Conservation (phyloP, 2,797 vertebrate species). For the Danio tinwini region DNA sequence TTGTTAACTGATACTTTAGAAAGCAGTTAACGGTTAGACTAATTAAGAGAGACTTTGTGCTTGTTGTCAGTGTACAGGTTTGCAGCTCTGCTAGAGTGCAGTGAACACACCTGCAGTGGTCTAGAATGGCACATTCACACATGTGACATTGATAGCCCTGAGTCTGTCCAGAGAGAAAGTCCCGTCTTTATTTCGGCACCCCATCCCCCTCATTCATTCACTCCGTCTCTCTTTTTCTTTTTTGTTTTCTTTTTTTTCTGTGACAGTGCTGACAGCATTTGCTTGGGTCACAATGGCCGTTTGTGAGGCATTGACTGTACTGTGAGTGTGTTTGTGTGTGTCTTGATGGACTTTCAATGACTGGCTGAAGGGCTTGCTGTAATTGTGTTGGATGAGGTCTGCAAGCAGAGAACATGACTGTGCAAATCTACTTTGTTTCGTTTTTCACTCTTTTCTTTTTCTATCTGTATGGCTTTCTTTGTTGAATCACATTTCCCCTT, state of each 20-base stretch:
- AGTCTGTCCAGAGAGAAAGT: slow-evolving; percentile 66
- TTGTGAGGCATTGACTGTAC: slow-evolving; percentile 52
- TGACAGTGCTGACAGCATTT: slow-evolving; percentile 57
- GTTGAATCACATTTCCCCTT: slow-evolving; percentile 46
- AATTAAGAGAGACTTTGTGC: neutral
- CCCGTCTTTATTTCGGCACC: slow-evolving; percentile 48
- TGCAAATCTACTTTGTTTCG: slow-evolving; percentile 31
- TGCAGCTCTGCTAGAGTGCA: neutral
- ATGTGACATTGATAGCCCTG: slow-evolving; percentile 69
- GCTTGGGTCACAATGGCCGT: slow-evolving; percentile 57
- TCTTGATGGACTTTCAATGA: slow-evolving; percentile 45
- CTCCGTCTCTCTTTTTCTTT: slow-evolving; percentile 36
- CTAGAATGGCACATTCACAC: slow-evolving; percentile 58
- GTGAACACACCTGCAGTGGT: slow-evolving; percentile 37
- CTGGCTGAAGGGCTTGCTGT: slow-evolving; percentile 30
- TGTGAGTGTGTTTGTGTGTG: slow-evolving; percentile 26
- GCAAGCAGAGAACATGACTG: slow-evolving; percentile 35
- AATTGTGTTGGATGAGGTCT: slow-evolving; percentile 26
- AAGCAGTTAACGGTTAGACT: neutral
- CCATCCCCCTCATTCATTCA: slow-evolving; percentile 40
- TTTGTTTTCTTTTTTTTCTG: slow-evolving; percentile 16
- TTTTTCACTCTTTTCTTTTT: slow-evolving; percentile 32
- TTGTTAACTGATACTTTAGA: neutral
- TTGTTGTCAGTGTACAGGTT: neutral
- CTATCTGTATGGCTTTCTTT: slow-evolving; percentile 19